Evolutionary conservation across 2,797 vertebrate species (phyloP).

Genomic region (Pseudomugil tenellus): DNA sequence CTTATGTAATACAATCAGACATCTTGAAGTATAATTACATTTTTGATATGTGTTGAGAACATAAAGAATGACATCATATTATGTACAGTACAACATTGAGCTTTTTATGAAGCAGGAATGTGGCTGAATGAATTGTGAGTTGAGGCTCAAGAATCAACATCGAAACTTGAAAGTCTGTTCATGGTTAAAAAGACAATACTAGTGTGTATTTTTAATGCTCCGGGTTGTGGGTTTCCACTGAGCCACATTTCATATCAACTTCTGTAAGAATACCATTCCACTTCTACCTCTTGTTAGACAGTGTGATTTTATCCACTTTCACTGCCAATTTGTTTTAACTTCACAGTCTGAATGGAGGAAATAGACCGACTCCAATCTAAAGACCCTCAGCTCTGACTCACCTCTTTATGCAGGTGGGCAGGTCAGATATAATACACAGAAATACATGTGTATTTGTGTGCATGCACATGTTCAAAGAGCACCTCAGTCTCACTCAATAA

Average conservation of each 20-base stretch:
- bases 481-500: constrained; percentile 56
- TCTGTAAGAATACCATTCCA: constrained; percentile 15
- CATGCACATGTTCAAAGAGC: constrained; percentile 41
- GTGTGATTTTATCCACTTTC: constrained; percentile 9
- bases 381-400: constrained; percentile 38
- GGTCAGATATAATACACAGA: constrained; percentile 29
- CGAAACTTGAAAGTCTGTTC: background rate
- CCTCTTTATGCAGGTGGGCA: constrained; percentile 3
- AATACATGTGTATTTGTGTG: constrained; percentile 19
- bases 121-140: background rate
- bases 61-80: background rate
- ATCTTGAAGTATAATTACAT: background rate
- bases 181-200: background rate
- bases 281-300: constrained; percentile 1
- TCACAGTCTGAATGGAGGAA: background rate
- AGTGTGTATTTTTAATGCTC: constrained; percentile 8
- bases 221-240: constrained; percentile 12
- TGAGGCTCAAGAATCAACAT: constrained; percentile 16
- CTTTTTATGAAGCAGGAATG: background rate
- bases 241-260: constrained; percentile 16
- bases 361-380: background rate
- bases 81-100: background rate
- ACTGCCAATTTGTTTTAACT: constrained; percentile 3
- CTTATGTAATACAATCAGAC: background rate
- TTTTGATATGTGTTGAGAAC: background rate